Evolutionary conservation across 2,888 invertebrate species (phyloP).

Genomic region (Eumerus sabulonum): DNA sequence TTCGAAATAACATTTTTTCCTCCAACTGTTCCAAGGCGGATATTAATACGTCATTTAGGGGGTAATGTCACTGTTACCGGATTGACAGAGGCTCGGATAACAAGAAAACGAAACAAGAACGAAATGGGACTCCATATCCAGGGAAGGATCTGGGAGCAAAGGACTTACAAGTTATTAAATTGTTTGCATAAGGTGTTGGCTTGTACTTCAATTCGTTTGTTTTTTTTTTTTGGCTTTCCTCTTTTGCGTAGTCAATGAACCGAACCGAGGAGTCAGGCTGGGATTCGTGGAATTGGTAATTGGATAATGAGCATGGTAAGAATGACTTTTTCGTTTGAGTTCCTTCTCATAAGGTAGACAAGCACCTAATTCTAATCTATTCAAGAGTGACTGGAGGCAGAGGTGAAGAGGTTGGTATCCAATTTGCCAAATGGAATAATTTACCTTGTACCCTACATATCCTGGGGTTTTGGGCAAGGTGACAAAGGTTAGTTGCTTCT

Average conservation of each 20-base stretch:
- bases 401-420: slow-evolving; percentile 14
- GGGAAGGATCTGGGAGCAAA: slow-evolving; percentile 1
- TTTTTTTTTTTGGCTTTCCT: slow-evolving; percentile 9
- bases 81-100: slow-evolving; percentile 16
- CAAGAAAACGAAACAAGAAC: not conserved
- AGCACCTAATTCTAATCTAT: slow-evolving; percentile 52
- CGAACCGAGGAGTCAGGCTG: slow-evolving; percentile 29
- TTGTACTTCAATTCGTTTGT: slow-evolving; percentile 28
- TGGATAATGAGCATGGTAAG: slow-evolving; percentile 63
- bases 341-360: slow-evolving; percentile 12
- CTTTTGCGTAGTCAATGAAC: not conserved
- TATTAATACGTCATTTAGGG: slow-evolving; percentile 57
- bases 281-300: slow-evolving; percentile 61
- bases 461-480: not conserved
- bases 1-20: slow-evolving; percentile 7
- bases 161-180: slow-evolving; percentile 59
- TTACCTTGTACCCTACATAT: slow-evolving; percentile 25
- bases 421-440: slow-evolving; percentile 54
- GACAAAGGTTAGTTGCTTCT: slow-evolving; percentile 23
- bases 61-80: not conserved
- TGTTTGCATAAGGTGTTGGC: slow-evolving; percentile 57
- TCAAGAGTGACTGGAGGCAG: slow-evolving; percentile 1
- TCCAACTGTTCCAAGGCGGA: slow-evolving; percentile 16
- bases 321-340: slow-evolving; percentile 13
- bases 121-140: not conserved